Evolutionary conservation across 1,140 invertebrate genomes (phyloP), one percentile per base, ranked within the genome.

Genomic region (Penaeus japonicus): DNA sequence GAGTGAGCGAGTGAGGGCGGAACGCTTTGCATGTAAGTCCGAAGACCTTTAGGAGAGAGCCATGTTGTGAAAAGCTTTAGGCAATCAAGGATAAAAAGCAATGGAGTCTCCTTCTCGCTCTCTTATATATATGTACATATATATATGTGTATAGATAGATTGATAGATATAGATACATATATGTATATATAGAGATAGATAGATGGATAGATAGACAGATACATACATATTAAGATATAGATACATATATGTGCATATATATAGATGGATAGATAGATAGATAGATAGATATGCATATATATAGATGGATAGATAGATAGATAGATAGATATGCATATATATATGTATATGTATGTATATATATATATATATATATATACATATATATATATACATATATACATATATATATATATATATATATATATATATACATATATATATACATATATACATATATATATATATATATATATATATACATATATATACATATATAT

Each of bases 281-380:
- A 30, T 70, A 22, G 12, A 12, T 70, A n/a, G 17, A 70, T 70
- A n/a, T 70, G n/a, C n/a, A 70, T 70, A 70, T 70, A 70, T 70
- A 70, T 70, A 70, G 17, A 70, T 70, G n/a, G 17, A 70, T 70
- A 70, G 17, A 70, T 70, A 70, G 17, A 70, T 70, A 70, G 17
- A 70, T n/a, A 70, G 17, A 70, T 70, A 70, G 22, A 70, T 70
- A 70, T 70, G 24, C 24, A 70, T 18, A 70, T 24, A 70, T 70
- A 18, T 24, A 70, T 70, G 24, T 70, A 70, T 70, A 70, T 18
- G 24, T 70, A 70, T 70, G 7, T 70, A 70, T 70, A 70, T 70
- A 70, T 70, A 70, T 70, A 70, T 70, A 70, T 70, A 70, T 70
- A 70, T 70, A 70, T 70, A 70, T 70, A 70, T 27, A 27, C 24